Evolutionary conservation across 2,113 vertebrate species (phyloP).

Genomic region (Myiopsitta monachus): DNA sequence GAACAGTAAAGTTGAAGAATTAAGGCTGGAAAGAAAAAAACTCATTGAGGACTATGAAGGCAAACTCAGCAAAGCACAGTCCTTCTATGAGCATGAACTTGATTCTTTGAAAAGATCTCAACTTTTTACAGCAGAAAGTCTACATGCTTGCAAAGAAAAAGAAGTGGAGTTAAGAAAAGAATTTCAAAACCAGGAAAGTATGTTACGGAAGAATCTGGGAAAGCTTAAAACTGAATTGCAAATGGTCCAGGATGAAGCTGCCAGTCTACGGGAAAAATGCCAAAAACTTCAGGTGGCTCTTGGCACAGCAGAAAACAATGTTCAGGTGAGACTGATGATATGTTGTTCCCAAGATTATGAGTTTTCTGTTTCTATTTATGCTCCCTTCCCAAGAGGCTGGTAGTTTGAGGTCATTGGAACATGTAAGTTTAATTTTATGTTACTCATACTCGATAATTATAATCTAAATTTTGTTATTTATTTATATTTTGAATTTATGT

Average conservation of each 20-base stretch:
- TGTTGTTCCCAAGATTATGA: background rate
- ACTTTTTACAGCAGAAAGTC: slow-evolving; percentile 92
- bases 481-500: background rate
- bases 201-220: slow-evolving; percentile 88
- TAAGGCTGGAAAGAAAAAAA: slow-evolving; percentile 89
- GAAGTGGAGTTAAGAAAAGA: slow-evolving; percentile 92
- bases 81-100: slow-evolving; percentile 93
- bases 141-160: slow-evolving; percentile 93
- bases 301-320: slow-evolving; percentile 78
- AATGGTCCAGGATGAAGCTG: slow-evolving; percentile 90
- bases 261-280: slow-evolving; percentile 88
- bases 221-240: slow-evolving; percentile 86
- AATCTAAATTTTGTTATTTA: background rate
- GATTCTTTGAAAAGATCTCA: slow-evolving; percentile 96
- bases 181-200: slow-evolving; percentile 92
- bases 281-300: slow-evolving; percentile 89
- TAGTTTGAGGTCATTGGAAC: background rate
- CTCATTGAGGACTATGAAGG: slow-evolving; percentile 94
- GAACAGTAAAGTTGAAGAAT: slow-evolving; percentile 85
- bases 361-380: background rate
- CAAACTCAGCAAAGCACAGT: slow-evolving; percentile 95
- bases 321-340: slow-evolving; percentile 79
- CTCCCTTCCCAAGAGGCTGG: background rate
- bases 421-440: background rate
- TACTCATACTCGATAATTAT: background rate